Base-by-base conservation (phyloP, 2,797 vertebrate species). In the Rhinogobio ventralis region DNA sequence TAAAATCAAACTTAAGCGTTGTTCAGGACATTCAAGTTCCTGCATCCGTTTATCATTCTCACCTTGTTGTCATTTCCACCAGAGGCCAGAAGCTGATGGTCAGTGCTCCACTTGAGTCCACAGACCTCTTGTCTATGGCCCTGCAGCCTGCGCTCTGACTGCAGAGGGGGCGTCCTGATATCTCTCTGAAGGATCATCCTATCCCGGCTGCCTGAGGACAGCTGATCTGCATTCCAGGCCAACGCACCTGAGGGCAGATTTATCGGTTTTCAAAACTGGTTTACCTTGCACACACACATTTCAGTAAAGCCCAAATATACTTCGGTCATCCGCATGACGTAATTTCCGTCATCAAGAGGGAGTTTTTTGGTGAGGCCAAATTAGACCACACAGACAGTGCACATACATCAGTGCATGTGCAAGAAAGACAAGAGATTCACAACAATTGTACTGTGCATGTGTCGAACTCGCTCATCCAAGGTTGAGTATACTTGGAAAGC, bases 41-140 rank as follows among this genome's bases (percentile, higher is more conserved):
- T 14, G 45, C 10, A 46, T 13, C 45, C 13, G 45, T 57, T 57
- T 11, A n/a, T 57, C 10, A n/a, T 57, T 64, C 25, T 30, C 80
- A 99, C 98, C 97, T 99, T 99, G 90, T 99, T 99, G 91, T 99
- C 98, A 0, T 99, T 99, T 82, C 98, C 98, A 76, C 98, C 98
- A 0, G 98, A 99, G n/a, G 98, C 98, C 1, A 99, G 94, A 15
- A 99, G 95, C 91, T 99, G 98, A 91, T 99, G 98, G 93, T 99
- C 98, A 0, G 98, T 99, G 91, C 98, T 99, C 98, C 98, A 99
- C 81, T 99, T 99, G 60, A 99, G 96, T 30, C 98, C 98, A 0
- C 98, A 99, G 66, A 99, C 98, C 92, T 99, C 98, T 93, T 99
- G 98, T 79, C 98, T 93, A 93, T 99, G 98, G 49, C 98, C 98